phyloP scores from a whole-genome alignment of 2,113 vertebrate species.

The Laterallus jamaicensis region DNA sequence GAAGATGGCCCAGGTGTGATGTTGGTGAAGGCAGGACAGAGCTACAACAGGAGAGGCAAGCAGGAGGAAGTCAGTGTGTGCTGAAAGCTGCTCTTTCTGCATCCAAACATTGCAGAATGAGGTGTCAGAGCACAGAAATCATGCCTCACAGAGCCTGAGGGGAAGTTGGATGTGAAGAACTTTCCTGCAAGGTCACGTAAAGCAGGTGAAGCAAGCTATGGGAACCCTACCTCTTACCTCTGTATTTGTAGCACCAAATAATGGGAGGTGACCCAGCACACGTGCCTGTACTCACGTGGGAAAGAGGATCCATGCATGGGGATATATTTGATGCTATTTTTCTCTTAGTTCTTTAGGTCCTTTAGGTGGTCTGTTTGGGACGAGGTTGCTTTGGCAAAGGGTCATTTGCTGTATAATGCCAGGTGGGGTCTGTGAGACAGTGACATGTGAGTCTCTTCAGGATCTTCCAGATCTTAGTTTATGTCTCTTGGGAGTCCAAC shows the following conservation, averaged over 20 bases:
- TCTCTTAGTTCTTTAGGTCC: background rate
- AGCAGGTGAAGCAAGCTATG: background rate
- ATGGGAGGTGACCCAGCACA: background rate
- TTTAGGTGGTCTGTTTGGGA: background rate
- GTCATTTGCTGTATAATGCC: background rate
- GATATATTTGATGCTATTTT: background rate
- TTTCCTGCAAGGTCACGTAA: background rate
- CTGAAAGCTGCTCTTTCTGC: background rate
- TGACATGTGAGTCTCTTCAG: background rate
- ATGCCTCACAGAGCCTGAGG: rapidly evolving
- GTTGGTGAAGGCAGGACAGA: background rate
- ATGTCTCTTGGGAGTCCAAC: background rate
- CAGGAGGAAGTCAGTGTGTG: rapidly evolving
- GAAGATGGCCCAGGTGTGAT: background rate
- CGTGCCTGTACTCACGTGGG: background rate
- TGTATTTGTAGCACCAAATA: background rate
- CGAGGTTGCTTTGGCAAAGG: background rate
- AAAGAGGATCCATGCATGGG: background rate
- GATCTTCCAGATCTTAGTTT: background rate
- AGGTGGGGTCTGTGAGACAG: background rate
- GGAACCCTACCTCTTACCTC: background rate
- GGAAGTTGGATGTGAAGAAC: background rate
- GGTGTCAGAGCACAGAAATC: background rate
- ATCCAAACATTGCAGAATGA: background rate
- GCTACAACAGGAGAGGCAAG: background rate